Evolutionary conservation across 2,888 invertebrate species (phyloP), one percentile per base, ranked within the genome.

Genomic region (Agriopis aurantiaria): DNA sequence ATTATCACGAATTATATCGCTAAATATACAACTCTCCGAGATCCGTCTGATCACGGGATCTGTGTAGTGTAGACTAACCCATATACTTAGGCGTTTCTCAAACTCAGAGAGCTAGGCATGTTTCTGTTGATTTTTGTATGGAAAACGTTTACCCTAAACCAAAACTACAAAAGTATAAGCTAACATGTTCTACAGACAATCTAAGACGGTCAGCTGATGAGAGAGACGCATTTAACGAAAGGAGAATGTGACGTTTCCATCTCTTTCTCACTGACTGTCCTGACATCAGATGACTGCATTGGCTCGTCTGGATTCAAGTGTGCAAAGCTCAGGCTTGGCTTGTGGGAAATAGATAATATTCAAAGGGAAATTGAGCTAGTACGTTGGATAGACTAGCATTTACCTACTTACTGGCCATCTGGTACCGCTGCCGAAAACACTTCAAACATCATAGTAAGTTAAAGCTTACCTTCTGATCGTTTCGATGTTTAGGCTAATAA

Each of bases 311-410:
- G 8, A 9, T n/a, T 49, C 43, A 12, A 57, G 73, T 76, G 84
- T 81, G 82, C 82, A 70, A 80, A 78, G 85, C 82, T 80, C 80
- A 80, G 77, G 78, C 84, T 82, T 75, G 81, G 78, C 84, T 82
- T 76, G 75, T 77, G 77, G 75, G 74, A 65, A 48, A 66, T 41
- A n/a, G 46, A 53, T 46, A 52, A 53, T 33, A 48, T 41, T 40
- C 2, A 53, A 58, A 63, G n/a, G 4, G 23, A n/a, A 57, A 45
- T 49, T 17, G 86, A 66, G 53, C n/a, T 60, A 40, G n/a, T 45
- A 57, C 58, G 8, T 58, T 51, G n/a, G 43, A 9, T 46, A 41
- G 49, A 49, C 14, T 41, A 58, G 11, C 17, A 45, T 41, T 53
- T 51, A 61, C 67, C 57, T 56, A 61, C 67, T 41, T 46, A 10